These are phyloP conservation scores for Apotomis turbidana DNA, from an alignment of 2,888 invertebrate genomes.

Conservation along the genomic window DNA sequence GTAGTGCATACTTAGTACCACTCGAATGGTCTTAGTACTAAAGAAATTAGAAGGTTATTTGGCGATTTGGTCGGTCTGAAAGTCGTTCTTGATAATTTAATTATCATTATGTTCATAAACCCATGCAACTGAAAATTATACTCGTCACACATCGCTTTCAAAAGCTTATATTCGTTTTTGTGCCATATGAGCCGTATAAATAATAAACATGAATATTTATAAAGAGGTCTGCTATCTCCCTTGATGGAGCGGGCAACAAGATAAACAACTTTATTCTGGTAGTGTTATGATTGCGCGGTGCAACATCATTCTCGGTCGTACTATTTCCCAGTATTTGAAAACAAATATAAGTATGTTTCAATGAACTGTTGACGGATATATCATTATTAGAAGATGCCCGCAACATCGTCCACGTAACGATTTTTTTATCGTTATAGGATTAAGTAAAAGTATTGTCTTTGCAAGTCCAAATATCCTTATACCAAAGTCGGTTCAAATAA, in stretches of 20 bases:
- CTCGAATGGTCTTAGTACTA: no score
- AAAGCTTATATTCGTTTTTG: neutral
- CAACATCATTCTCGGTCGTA: neutral
- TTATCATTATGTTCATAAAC: no score
- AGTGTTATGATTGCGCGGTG: neutral
- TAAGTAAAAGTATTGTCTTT: no score
- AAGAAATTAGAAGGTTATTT: no score
- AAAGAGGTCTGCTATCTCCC: conserved; percentile 7
- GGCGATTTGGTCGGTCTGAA: no score
- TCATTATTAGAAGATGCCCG: no score
- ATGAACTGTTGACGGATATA: neutral
- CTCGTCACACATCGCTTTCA: neutral
- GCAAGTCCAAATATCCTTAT: no score
- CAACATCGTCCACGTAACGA: no score
- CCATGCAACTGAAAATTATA: neutral
- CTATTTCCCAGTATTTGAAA: neutral
- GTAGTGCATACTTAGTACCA: no score
- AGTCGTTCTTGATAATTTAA: no score
- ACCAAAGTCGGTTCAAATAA: no score
- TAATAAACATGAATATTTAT: conserved; percentile 10
- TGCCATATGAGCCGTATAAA: conserved; percentile 1
- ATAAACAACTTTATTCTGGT: conserved; percentile 25
- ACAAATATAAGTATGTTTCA: neutral
- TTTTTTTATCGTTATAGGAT: no score
- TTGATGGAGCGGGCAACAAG: conserved; percentile 21